Base-by-base conservation (phyloP, 1,140 invertebrate genomes). In the Aleiodes sp. region DNA sequence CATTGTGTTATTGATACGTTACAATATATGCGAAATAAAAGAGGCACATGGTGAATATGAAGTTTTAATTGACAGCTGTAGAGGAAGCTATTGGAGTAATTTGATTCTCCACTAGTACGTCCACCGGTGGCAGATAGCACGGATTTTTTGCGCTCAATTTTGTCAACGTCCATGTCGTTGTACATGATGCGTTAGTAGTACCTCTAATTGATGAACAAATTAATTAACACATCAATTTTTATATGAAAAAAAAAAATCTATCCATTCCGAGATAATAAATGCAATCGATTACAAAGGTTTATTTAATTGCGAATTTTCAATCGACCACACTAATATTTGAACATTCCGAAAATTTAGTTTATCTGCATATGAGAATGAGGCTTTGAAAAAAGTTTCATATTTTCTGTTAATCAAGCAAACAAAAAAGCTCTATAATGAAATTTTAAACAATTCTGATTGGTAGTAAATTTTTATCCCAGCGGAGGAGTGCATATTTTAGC, bases 201-300 rank as follows among this genome's bases (percentile, higher is more conserved):
- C 21, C 21, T 21, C 79, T 82, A 83, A 85, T 84, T 85, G 81
- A 84, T 77, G 78, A 78, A 85, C 83, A 76, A 84, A 84, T 84
- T 81, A 84, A 83, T 83, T 82, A 82, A 71, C 65, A 56, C 69
- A 71, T 74, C 77, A 61, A 21, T 84, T 80, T 84, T 84, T 79
- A 79, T 83, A 82, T 74, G 75, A 24, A 71, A 31, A 66, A 69
- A n/a, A n/a, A n/a, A n/a, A n/a, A 10, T 26, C 46, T 7, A 56
- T 21, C 8, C 12, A 56, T 56, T 43, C 21, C n/a, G n/a, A 43
- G n/a, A 43, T n/a, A 19, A n/a, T 16, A 43, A n/a, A n/a, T n/a
- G n/a, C n/a, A n/a, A n/a, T n/a, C n/a, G n/a, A n/a, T n/a, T n/a
- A n/a, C n/a, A n/a, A n/a, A n/a, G n/a, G n/a, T n/a, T n/a, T n/a